Evolutionary conservation across 2,113 vertebrate species (phyloP).

Genomic region (Melanotaenia duboulayi): DNA sequence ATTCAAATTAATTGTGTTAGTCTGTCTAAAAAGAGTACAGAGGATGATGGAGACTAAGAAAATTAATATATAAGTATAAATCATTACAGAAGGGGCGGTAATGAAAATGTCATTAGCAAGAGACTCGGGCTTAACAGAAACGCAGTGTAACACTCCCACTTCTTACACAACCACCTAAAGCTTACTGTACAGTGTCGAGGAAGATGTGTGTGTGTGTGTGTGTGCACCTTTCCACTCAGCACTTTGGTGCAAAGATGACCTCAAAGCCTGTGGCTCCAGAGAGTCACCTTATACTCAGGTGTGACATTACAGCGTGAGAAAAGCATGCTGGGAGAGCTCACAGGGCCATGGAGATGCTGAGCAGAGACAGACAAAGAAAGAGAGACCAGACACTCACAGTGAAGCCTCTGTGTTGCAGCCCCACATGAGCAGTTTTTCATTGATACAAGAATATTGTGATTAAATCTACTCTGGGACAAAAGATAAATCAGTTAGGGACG

Average conservation of each 20-base stretch:
- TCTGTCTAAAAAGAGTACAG: background rate
- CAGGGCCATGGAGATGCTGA: slow-evolving; percentile 42
- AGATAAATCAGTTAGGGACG: background rate
- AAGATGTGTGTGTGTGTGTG: slow-evolving; percentile 7
- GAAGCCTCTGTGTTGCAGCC: slow-evolving; percentile 17
- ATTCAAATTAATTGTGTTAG: background rate
- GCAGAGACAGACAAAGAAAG: slow-evolving; percentile 33
- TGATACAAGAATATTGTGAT: slow-evolving; percentile 1
- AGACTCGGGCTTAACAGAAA: slow-evolving; percentile 4
- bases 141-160: background rate
- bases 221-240: slow-evolving; percentile 42
- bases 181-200: slow-evolving; percentile 1
- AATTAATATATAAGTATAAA: background rate
- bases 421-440: slow-evolving; percentile 6
- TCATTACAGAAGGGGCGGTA: slow-evolving; percentile 33
- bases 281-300: slow-evolving; percentile 83
- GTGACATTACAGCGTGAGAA: slow-evolving; percentile 83
- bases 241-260: slow-evolving; percentile 75
- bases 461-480: background rate
- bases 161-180: slow-evolving; percentile 14
- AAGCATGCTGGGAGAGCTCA: slow-evolving; percentile 79
- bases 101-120: slow-evolving; percentile 8
- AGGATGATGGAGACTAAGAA: background rate
- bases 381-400: slow-evolving; percentile 35
- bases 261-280: slow-evolving; percentile 53